Conservation (phyloP, 2,888 invertebrate species). For the Xanthia icteritia region DNA sequence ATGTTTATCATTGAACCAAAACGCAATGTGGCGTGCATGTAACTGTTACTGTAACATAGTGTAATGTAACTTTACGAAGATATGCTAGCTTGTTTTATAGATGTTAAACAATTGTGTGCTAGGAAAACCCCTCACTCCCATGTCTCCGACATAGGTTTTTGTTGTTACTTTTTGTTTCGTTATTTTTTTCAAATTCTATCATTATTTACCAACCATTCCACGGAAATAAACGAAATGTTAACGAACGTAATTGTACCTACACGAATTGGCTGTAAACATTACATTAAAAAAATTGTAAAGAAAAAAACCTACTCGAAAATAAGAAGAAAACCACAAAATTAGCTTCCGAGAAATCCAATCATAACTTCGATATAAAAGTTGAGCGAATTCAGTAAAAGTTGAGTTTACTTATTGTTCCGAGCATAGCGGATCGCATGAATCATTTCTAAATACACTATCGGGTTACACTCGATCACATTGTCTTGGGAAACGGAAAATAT, state of each 20-base stretch:
- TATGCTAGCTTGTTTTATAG: conserved; percentile 89
- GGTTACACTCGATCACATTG: conserved; percentile 86
- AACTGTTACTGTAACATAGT: conserved; percentile 88
- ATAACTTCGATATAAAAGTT: conserved; percentile 68
- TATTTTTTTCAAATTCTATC: conserved; percentile 72
- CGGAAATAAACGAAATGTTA: conserved; percentile 58
- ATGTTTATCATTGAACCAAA: conserved; percentile 88
- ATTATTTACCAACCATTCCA: conserved; percentile 68
- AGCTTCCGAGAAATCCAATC: conserved; percentile 72
- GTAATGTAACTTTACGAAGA: conserved; percentile 85
- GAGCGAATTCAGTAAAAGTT: conserved; percentile 71
- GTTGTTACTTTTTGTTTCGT: conserved; percentile 72
- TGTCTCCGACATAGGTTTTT: conserved; percentile 81
- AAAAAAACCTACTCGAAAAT: conserved; percentile 53
- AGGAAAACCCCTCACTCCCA: conserved; percentile 86
- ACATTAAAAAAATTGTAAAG: conserved; percentile 51
- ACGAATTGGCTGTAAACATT: conserved; percentile 79
- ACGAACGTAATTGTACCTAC: conserved; percentile 63
- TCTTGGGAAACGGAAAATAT: conserved; percentile 84
- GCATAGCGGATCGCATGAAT: conserved; percentile 84
- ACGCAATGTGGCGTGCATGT: conserved; percentile 89
- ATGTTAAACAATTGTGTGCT: conserved; percentile 86
- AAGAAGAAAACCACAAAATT: conserved; percentile 71
- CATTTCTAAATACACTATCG: conserved; percentile 88
- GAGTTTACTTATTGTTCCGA: conserved; percentile 72